These are phyloP conservation scores for Odontocerum albicorne DNA, from an alignment of 2,888 invertebrate species.

Conservation along the genomic window DNA sequence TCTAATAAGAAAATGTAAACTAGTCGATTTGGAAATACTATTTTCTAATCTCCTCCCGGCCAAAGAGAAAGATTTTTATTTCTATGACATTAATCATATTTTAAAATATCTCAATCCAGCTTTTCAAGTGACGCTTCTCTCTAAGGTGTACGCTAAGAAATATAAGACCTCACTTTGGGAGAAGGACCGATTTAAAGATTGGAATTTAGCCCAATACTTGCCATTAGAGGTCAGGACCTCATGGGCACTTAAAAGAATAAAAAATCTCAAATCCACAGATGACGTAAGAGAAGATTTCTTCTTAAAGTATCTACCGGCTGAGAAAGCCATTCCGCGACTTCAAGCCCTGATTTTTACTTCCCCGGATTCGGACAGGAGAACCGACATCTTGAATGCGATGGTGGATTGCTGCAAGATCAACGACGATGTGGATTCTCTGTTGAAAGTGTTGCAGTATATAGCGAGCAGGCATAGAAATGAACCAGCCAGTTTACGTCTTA, in stretches of 20 bases:
- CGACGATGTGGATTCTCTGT: slow-evolving; percentile 39
- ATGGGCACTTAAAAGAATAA: slow-evolving; percentile 26
- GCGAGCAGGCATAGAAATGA: slow-evolving; percentile 43
- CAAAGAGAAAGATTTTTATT: slow-evolving; percentile 9
- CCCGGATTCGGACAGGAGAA: slow-evolving; percentile 32
- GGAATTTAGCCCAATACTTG: slow-evolving; percentile 10
- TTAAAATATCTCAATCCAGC: slow-evolving; percentile 2
- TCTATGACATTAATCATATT: not conserved
- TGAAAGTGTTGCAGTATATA: slow-evolving; percentile 40
- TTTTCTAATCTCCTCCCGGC: slow-evolving; percentile 7
- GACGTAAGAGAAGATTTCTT: slow-evolving; percentile 18
- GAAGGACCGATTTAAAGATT: slow-evolving; percentile 7
- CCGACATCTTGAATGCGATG: slow-evolving; percentile 38
- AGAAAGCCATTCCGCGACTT: slow-evolving; percentile 23
- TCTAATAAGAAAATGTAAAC: slow-evolving; percentile 18
- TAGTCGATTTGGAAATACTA: slow-evolving; percentile 21
- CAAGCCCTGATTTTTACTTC: slow-evolving; percentile 10
- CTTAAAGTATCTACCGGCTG: slow-evolving; percentile 22
- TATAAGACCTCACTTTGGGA: slow-evolving; percentile 23
- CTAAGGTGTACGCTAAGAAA: slow-evolving; percentile 23
- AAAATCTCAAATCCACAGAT: slow-evolving; percentile 4
- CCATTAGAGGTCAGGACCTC: slow-evolving; percentile 9
- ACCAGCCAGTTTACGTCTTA: slow-evolving; percentile 28
- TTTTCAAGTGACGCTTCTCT: slow-evolving; percentile 7
- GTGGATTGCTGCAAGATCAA: slow-evolving; percentile 43